These are phyloP conservation scores for Pterostichus madidus DNA, from an alignment of 2,888 invertebrate genomes.

Conservation along the genomic window DNA sequence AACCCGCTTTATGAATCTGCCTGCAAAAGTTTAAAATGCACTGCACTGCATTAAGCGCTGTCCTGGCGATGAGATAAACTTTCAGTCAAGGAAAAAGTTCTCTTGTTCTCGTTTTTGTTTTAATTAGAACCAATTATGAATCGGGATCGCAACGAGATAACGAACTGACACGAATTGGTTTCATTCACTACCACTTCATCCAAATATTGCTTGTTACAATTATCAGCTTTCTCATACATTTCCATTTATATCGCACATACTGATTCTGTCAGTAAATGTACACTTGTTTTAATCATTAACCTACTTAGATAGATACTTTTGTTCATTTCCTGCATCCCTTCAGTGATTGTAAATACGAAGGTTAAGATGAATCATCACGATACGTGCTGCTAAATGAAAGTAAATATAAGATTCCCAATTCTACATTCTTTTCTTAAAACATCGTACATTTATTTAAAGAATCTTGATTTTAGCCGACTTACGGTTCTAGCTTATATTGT, in stretches of 20 bases:
- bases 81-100: slow-evolving; percentile 15
- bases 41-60: neutral
- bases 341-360: neutral
- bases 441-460: no score
- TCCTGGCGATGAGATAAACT: slow-evolving; percentile 10
- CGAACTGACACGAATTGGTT: slow-evolving; percentile 35
- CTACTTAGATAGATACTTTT: neutral
- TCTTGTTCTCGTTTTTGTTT: neutral
- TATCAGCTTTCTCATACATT: slow-evolving; percentile 44
- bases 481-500: no score
- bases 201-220: slow-evolving; percentile 46
- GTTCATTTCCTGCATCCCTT: neutral
- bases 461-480: no score
- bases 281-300: neutral
- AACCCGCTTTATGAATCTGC: no score
- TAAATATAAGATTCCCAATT: no score
- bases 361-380: no score
- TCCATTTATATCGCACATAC: slow-evolving; percentile 6
- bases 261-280: neutral
- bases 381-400: no score
- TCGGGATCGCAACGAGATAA: slow-evolving; percentile 32
- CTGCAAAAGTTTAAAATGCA: neutral
- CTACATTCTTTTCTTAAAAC: no score
- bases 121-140: slow-evolving; percentile 46
- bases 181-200: slow-evolving; percentile 17